These are phyloP conservation scores for Eulemur rufifrons DNA, from an alignment of 2,113 vertebrate species.

Conservation along the genomic window DNA sequence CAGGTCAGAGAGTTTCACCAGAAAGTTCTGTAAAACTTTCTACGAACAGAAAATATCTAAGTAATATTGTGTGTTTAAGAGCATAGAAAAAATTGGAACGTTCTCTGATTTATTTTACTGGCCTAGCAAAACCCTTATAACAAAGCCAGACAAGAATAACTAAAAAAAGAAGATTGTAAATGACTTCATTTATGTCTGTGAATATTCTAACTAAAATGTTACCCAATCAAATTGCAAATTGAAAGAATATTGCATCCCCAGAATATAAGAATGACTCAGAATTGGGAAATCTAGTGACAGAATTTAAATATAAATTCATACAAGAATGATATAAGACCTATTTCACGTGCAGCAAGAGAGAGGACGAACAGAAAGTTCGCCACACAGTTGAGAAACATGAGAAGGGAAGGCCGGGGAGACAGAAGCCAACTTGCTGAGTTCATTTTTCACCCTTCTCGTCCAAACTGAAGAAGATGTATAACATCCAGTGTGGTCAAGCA, in stretches of 20 bases:
- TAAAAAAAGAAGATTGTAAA: background rate
- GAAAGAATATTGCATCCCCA: background rate
- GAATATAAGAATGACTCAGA: background rate
- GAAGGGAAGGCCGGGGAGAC: background rate
- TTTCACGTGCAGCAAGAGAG: background rate
- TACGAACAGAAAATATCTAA: background rate
- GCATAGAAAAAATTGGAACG: background rate
- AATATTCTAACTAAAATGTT: slow-evolving; percentile 5
- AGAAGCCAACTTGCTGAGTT: background rate
- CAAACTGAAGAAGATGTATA: no score
- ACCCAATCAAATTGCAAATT: background rate
- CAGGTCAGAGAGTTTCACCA: background rate
- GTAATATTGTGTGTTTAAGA: background rate
- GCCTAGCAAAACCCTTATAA: background rate
- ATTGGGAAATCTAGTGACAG: background rate
- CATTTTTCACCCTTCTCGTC: background rate
- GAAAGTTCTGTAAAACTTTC: background rate
- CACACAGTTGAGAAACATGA: background rate
- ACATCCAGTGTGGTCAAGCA: fast-evolving
- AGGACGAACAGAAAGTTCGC: background rate
- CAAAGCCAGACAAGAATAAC: background rate
- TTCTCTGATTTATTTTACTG: background rate
- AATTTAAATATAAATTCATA: background rate
- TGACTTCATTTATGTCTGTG: background rate
- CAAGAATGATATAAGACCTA: background rate